Base-by-base conservation (phyloP, 92 coral and sea anemone genomes). In the Phenganax subtilis region DNA sequence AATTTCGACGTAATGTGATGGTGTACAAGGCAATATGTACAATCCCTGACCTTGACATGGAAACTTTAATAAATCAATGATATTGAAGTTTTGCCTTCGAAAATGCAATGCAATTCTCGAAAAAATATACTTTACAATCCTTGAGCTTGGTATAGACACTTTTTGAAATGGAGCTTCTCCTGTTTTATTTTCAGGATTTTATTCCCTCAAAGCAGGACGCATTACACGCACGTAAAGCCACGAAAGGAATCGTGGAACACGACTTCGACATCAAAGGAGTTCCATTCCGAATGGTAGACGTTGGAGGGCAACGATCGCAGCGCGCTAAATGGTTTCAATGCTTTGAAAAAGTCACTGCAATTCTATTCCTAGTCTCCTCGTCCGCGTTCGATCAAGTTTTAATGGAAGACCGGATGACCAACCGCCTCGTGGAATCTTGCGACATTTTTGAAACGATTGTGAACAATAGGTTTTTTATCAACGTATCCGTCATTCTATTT, bases 291-390 rank as follows among this genome's bases (percentile, higher is more conserved):
- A 96, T 96, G 99, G 99, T 96, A 10, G 99, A 96, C 85, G 99
- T 96, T 65, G 99, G 99, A 51, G 99, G 99, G 54, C 99, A 96
- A 84, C 81, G 99, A 60, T 96, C 99, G 5, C 99, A 96, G 81
- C 86, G 99, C 83, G 99, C 99, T 86, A 96, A 96, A 83, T 96
- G 99, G 99, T 96, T 96, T 82, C 99, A 96, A 84, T 96, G 99
- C 85, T 96, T 96, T 85, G 99, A 96, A 51, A 97, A 92, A 83
- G 99, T 96, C 72, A 96, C 99, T 12, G 92, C 99, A 10, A 96
- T 96, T 82, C 88, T 96, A 63, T 96, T 96, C 89, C 87, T 96
- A 64, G 99, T 96, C 76, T 96, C 99, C 51, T 96, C 99, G 75
- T 92, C 97, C 80, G 99, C 99, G 55, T 96, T 87, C 69, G 99